Conservation (phyloP, 2,113 vertebrate species). For the Dromas ardeola region DNA sequence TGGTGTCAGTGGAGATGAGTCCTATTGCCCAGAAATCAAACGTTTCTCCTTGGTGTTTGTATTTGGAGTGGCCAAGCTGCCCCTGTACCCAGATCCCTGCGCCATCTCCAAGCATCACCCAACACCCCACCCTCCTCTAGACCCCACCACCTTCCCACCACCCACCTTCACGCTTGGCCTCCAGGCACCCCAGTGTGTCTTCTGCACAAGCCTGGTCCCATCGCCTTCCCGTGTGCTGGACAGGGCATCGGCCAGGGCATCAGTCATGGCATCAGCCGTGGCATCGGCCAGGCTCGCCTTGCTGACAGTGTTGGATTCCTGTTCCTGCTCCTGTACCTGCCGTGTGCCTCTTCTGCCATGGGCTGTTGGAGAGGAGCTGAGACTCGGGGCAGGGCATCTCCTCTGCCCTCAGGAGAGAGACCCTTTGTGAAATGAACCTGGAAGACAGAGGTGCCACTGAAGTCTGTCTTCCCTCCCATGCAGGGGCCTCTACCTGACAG, state of each 20-base stretch:
- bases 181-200: not conserved
- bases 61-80: not conserved
- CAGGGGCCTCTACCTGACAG: slow-evolving; percentile 87
- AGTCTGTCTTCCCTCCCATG: not conserved
- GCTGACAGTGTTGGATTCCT: fast-evolving
- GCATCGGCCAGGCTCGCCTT: not conserved
- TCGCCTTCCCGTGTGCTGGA: not conserved
- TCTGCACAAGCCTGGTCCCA: not conserved
- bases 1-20: not conserved
- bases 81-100: not conserved
- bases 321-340: not conserved
- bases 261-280: not conserved
- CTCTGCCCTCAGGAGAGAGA: not conserved
- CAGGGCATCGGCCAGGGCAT: not conserved
- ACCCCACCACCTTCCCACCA: not conserved
- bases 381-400: not conserved
- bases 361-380: not conserved
- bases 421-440: not conserved
- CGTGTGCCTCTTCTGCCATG: fast-evolving
- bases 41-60: not conserved
- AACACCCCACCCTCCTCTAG: not conserved
- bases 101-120: not conserved
- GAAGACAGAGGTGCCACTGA: not conserved
- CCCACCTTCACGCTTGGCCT: not conserved
- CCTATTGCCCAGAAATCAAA: not conserved